Base-by-base conservation (phyloP, 2,888 invertebrate genomes). In the Drosophila phalerata region DNA sequence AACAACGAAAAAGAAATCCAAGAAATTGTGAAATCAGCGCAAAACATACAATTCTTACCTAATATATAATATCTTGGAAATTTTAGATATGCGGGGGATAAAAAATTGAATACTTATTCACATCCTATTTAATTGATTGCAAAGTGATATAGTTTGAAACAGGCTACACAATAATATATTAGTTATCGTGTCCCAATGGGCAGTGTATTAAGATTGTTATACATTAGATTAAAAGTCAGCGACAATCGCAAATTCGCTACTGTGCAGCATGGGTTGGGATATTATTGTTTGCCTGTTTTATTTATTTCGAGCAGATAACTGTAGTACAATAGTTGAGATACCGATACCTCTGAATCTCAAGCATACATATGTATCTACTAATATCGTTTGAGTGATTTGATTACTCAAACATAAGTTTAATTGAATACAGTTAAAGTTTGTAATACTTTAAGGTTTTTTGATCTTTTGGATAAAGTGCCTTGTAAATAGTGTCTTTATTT, bases 401-500 rank as follows among this genome's bases (percentile, higher is more conserved):
- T 22, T 17, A 22, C 42, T 49, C 38, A 30, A 34, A n/a, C 15
- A 25, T 25, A 17, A n/a, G 17, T 61, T 11, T 22, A 34, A 17
- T 37, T 25, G 45, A 34, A 13, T 15, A 25, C 47, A 48, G 38
- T 56, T 38, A 5, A 32, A 56, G 37, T 49, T 66, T 53, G 40
- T 56, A 47, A 43, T 19, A 15, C 49, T 47, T 51, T 51, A 34
- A 62, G 48, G 5, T 64, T 53, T 47, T 53, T 40, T 17, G 52
- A 69, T 52, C 45, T 68, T 51, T 72, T 66, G 57, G 63, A 69
- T 69, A 69, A 67, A 68, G 75, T 77, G 64, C 73, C 66, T 73
- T 79, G 77, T 83, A 79, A 60, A 83, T 84, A 83, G 65, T 69
- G 68, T 69, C 58, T 61, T 62, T 78, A 73, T 80, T 76, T 70